phyloP scores from a whole-genome alignment of 2,888 invertebrate genomes.

The Cosmorhoe ocellata region DNA sequence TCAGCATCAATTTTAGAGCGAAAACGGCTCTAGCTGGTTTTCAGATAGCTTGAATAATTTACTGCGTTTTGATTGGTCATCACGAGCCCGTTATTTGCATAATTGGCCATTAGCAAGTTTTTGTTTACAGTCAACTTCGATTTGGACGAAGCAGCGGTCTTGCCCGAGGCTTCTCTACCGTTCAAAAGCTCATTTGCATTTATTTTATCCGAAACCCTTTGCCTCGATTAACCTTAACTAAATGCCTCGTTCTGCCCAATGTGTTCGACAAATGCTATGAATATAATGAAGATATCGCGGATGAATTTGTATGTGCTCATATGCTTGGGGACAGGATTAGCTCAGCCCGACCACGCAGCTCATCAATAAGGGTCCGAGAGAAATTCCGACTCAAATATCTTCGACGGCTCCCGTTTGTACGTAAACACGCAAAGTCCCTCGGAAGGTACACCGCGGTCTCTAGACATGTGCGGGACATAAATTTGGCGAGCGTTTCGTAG shows the following conservation, averaged over 20 bases:
- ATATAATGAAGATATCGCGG: slow-evolving; percentile 34
- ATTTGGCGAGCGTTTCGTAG: slow-evolving; percentile 81
- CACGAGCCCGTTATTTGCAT: slow-evolving; percentile 65
- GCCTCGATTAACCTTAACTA: slow-evolving; percentile 44
- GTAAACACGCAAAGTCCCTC: slow-evolving; percentile 82
- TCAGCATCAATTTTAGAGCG: slow-evolving; percentile 36
- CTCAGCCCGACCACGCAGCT: slow-evolving; percentile 47
- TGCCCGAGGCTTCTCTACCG: slow-evolving; percentile 45
- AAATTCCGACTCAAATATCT: slow-evolving; percentile 77
- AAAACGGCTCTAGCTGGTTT: slow-evolving; percentile 47
- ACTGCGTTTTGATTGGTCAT: slow-evolving; percentile 75
- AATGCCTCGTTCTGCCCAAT: slow-evolving; percentile 30
- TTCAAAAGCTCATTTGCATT: slow-evolving; percentile 49
- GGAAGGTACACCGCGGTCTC: slow-evolving; percentile 81
- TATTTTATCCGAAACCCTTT: slow-evolving; percentile 50
- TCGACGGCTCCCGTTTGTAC: slow-evolving; percentile 63
- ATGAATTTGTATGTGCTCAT: slow-evolving; percentile 30
- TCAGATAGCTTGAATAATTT: slow-evolving; percentile 67
- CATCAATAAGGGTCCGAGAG: slow-evolving; percentile 76
- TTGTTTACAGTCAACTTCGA: slow-evolving; percentile 64
- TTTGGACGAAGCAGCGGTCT: slow-evolving; percentile 49
- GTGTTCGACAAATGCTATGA: slow-evolving; percentile 30
- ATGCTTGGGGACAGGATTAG: slow-evolving; percentile 46
- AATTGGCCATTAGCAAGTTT: slow-evolving; percentile 75
- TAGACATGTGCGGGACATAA: slow-evolving; percentile 83